These are phyloP conservation scores for Andrena flavipes DNA, from an alignment of 2,888 invertebrate species.

Conservation along the genomic window DNA sequence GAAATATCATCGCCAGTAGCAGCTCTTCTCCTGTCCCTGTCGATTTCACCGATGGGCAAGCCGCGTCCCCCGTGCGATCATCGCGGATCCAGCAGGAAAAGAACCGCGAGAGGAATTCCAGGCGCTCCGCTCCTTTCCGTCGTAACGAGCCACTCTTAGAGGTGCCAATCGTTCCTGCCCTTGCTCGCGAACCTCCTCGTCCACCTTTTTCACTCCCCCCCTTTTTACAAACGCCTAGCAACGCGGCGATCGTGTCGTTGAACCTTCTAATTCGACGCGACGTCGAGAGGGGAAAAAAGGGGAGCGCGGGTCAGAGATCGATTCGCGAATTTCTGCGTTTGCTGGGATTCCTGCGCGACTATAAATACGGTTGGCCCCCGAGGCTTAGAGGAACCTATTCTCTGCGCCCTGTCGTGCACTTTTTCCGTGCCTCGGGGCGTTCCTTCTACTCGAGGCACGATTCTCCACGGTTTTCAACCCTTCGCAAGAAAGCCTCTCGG, in stretches of 20 bases:
- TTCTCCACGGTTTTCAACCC: neutral
- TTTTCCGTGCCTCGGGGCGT: neutral
- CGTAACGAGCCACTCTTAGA: conserved; percentile 60
- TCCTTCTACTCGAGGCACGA: neutral
- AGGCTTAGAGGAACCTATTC: conserved; percentile 18
- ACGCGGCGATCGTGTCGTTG: conserved; percentile 48
- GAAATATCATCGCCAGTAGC: conserved; percentile 18
- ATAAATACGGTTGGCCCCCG: conserved; percentile 48
- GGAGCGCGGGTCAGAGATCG: conserved; percentile 29
- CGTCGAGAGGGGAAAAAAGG: conserved; percentile 33
- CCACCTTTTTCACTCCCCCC: conserved; percentile 1
- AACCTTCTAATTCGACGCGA: conserved; percentile 65
- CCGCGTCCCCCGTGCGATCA: conserved; percentile 1
- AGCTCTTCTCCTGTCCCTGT: neutral
- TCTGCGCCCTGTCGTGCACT: neutral
- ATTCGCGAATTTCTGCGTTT: conserved; percentile 49
- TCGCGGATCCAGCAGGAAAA: conserved; percentile 25
- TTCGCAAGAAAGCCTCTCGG: neutral
- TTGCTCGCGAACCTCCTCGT: conserved; percentile 40
- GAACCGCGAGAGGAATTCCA: conserved; percentile 66
- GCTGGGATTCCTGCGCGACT: conserved; percentile 43
- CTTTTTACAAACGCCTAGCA: neutral
- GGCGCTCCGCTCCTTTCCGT: conserved; percentile 67
- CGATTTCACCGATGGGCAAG: conserved; percentile 15
- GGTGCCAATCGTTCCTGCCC: conserved; percentile 67